Evolutionary conservation across 2,113 vertebrate genomes (phyloP), one percentile per base, ranked within the genome.

Genomic region (Spheniscus mendiculus): DNA sequence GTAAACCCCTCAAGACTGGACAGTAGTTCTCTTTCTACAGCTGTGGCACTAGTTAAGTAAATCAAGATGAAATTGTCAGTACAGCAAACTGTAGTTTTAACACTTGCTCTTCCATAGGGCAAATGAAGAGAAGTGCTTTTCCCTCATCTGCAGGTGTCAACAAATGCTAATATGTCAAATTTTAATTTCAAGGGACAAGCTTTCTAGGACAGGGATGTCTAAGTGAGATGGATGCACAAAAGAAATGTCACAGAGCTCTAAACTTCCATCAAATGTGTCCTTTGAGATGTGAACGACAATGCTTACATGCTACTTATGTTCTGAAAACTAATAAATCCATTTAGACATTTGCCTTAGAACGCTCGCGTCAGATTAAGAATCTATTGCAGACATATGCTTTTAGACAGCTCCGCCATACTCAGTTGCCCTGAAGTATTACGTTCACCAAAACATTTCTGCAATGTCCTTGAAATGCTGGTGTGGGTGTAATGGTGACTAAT

Each of bases 41-140:
- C 49, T 55, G 16, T 62, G 36, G 10, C 32, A 79, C 15, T 55
- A 53, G 47, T 91, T 88, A 92, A 34, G 45, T 72, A 94, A 50
- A 88, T 62, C 8, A 40, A 18, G 61, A 58, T 77, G 58, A 88
- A 71, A 49, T 71, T 5, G 50, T 14, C 30, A 50, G 42, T 63
- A 76, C 12, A 70, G 30, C 7, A 93, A 78, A 76, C 40, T 30
- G 30, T 44, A 52, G 17, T 59, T 91, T 97, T 96, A 96, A 59
- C 80, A 98, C 49, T 47, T 97, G 77, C 38, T 96, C 83, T 92
- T 97, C 70, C 34, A 83, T 5, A 10, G 67, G 84, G 12, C 95
- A 97, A 87, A 5, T 93, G 93, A 50, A 97, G 6, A 83, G 73
- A 92, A n/a, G 88, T 93, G 53, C 79, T 98, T 93, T 98, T 97